Evolutionary conservation across 2,888 invertebrate species (phyloP).

Genomic region (Dolomedes plantarius): DNA sequence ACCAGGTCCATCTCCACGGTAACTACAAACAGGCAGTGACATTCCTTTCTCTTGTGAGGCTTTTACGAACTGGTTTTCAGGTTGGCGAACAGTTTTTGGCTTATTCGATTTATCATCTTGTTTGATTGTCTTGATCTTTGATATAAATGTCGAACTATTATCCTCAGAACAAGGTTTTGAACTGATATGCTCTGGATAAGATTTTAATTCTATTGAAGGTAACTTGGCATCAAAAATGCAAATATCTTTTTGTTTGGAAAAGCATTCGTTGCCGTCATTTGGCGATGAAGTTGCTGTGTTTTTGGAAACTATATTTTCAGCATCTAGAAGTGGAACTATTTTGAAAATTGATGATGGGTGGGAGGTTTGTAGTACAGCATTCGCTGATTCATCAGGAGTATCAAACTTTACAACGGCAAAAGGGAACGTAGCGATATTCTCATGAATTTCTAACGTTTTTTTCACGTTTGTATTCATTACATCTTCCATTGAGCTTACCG

Average conservation of each 20-base stretch:
- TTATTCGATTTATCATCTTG: too few species aligned
- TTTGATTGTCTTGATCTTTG: too few species aligned
- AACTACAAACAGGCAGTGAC: not conserved
- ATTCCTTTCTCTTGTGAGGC: not conserved
- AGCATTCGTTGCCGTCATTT: not conserved
- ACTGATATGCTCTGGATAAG: too few species aligned
- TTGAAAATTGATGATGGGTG: not conserved
- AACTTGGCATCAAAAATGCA: too few species aligned
- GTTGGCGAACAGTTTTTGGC: too few species aligned
- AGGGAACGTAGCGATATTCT: conserved; percentile 87
- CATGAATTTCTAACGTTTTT: conserved; percentile 92
- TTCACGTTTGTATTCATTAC: conserved; percentile 92
- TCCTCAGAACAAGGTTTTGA: too few species aligned
- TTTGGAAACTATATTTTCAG: not conserved
- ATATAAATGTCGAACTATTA: too few species aligned
- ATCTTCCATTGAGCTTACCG: conserved; percentile 91
- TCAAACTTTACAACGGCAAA: conserved; percentile 95
- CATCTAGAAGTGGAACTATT: not conserved
- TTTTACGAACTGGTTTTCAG: not conserved
- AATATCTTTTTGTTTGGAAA: too few species aligned
- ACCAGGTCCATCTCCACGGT: not conserved
- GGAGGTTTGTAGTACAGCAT: conserved; percentile 81
- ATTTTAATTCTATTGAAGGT: too few species aligned
- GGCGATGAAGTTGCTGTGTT: not conserved
- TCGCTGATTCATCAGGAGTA: conserved; percentile 89